These are phyloP conservation scores for Zoanthus solanderi DNA, from an alignment of 92 coral and sea anemone genomes.

Conservation along the genomic window DNA sequence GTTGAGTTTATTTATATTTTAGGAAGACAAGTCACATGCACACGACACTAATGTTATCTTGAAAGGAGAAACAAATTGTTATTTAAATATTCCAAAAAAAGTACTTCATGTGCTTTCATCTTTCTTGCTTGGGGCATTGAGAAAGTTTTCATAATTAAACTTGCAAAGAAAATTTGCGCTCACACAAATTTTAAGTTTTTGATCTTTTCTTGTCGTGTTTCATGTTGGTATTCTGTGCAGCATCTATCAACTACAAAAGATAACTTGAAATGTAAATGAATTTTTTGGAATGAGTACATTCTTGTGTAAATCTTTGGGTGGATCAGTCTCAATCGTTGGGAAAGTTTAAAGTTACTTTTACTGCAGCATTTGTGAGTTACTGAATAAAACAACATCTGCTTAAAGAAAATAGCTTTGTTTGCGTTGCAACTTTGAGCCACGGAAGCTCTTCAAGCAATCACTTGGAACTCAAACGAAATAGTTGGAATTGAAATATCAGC, in stretches of 20 bases:
- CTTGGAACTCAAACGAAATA: background rate
- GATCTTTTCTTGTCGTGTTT: background rate
- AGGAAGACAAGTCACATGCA: too few relatives aligned
- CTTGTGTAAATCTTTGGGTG: constrained; percentile 14
- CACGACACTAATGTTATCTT: background rate
- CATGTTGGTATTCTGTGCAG: background rate
- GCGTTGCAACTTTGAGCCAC: too few relatives aligned
- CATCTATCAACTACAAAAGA: constrained; percentile 45
- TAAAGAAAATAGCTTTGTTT: background rate
- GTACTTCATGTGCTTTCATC: background rate
- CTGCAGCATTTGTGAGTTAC: background rate
- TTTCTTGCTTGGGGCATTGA: background rate
- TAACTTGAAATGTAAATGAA: constrained; percentile 18
- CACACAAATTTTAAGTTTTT: background rate
- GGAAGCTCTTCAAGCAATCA: background rate
- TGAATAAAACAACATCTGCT: background rate
- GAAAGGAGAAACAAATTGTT: background rate
- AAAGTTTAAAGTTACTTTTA: background rate
- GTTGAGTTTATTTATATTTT: too few relatives aligned
- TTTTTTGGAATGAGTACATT: constrained; percentile 12
- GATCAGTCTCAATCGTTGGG: constrained; percentile 14
- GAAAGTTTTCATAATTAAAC: background rate
- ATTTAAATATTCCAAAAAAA: background rate
- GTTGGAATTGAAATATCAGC: constrained; percentile 17
- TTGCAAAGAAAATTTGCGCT: background rate